Base-by-base conservation (phyloP, 2,797 vertebrate species). In the Craterocephalus amniculus region DNA sequence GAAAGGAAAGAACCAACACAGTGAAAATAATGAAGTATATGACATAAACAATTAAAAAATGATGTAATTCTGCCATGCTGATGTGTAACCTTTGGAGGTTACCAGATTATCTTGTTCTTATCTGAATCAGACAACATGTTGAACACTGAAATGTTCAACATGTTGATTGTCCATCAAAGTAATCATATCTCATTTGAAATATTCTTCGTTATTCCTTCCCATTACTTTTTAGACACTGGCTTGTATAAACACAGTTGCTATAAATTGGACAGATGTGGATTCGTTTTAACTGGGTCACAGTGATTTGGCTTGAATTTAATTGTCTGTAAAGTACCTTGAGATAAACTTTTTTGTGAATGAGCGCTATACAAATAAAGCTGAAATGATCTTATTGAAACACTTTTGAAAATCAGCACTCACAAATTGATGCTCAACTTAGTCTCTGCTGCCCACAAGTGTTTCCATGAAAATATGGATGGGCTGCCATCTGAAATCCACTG, bases 391-490 rank as follows among this genome's bases (percentile, higher is more conserved):
- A 20, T 16, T 8, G 4, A 45, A 20, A 45, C 6, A 45, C 40
- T 1, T 55, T 12, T 49, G 22, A 27, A 49, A 67, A 45, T 45
- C 18, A 51, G 35, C 62, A 27, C 67, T 55, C 34, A 13, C 32
- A 40, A 12, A 43, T 45, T 58, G 18, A 61, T 27, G 36, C 38
- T 26, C 55, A 11, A 43, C 40, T 54, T n/a, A 43, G 58, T 20
- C 26, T 6, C 48, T 13, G 20, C 26, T 52, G 1, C 20, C 26
- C 5, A 27, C 29, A 11, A 27, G 9, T 20, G n/a, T 51, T 60
- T 68, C 57, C 29, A 43, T 26, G 57, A 10, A 49, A 26, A 29
- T 62, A 29, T 43, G 35, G 58, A 69, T 54, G 26, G 52, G 35
- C 20, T 61, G 49, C 58, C 36, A 6, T 55, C 58, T 55, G 7